phyloP scores from a whole-genome alignment of 1,140 invertebrate genomes.

The Drosophila prosaltans region DNA sequence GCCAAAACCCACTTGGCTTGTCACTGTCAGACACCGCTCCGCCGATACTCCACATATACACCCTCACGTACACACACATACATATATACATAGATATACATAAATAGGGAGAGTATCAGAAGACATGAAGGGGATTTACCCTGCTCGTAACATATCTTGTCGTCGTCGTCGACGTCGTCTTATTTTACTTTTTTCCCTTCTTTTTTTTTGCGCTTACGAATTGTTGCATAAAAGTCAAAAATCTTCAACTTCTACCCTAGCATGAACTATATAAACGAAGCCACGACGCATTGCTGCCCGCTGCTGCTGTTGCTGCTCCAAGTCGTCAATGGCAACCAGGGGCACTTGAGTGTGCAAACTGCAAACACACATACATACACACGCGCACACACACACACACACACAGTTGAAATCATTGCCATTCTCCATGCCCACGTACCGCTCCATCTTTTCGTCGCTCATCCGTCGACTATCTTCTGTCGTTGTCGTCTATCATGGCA shows the following conservation, averaged over 20 bases:
- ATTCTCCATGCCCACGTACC: constrained; percentile 43
- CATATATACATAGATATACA: not conserved
- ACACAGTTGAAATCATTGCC: constrained; percentile 53
- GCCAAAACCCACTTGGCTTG: constrained; percentile 70
- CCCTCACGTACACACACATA: not conserved
- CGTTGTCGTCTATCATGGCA: constrained; percentile 69
- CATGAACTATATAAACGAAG: constrained; percentile 71
- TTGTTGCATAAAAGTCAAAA: constrained; percentile 81
- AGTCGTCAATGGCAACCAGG: constrained; percentile 75
- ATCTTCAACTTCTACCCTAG: constrained; percentile 71
- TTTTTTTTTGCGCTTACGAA: constrained; percentile 61
- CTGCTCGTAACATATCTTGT: constrained; percentile 54
- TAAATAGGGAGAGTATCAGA: constrained; percentile 8
- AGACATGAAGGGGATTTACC: constrained; percentile 10
- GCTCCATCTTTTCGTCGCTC: not conserved
- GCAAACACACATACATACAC: constrained; percentile 34
- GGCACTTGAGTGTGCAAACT: constrained; percentile 58
- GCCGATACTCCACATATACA: constrained; percentile 22
- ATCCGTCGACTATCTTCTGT: constrained; percentile 43
- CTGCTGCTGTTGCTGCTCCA: constrained; percentile 42
- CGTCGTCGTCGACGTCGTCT: constrained; percentile 34
- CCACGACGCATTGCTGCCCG: constrained; percentile 27
- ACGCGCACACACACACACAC: not conserved
- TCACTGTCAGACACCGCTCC: constrained; percentile 49
- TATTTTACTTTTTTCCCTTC: too few species aligned